Conservation (phyloP, 1,140 invertebrate genomes). For the Bursaphelenchus mucronatus region DNA sequence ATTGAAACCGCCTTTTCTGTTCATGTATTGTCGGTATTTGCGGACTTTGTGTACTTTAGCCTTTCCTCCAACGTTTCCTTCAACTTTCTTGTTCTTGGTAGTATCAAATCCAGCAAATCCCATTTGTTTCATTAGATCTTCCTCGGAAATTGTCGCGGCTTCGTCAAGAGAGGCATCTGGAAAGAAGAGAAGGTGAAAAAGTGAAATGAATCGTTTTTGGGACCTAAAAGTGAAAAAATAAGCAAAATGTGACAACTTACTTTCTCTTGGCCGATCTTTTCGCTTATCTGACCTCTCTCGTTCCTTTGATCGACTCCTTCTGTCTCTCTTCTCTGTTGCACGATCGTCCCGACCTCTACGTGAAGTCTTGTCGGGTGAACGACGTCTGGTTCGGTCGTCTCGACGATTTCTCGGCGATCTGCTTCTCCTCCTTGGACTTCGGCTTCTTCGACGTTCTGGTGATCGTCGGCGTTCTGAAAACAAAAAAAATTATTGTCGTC, state of each 20-base stretch:
- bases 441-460: conserved; percentile 16
- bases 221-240: conserved; percentile 8
- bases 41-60: conserved; percentile 91
- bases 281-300: not conserved
- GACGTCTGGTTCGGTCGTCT: conserved; percentile 33
- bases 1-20: conserved; percentile 96
- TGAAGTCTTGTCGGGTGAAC: conserved; percentile 27
- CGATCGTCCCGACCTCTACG: conserved; percentile 39
- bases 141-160: conserved; percentile 73
- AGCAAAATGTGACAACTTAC: conserved; percentile 35
- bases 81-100: conserved; percentile 84
- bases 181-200: too few species aligned
- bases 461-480: conserved; percentile 16
- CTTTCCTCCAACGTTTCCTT: conserved; percentile 82
- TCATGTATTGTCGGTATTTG: conserved; percentile 98
- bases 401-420: conserved; percentile 36
- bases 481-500: not conserved
- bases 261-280: conserved; percentile 47
- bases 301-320: conserved; percentile 2
- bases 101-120: conserved; percentile 90
- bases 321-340: conserved; percentile 3
- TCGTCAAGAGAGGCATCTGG: not conserved
- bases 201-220: too few species aligned
- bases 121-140: conserved; percentile 95
- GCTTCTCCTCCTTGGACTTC: conserved; percentile 1